Evolutionary conservation across 2,113 vertebrate genomes (phyloP).

Genomic region (Percina caprodes): DNA sequence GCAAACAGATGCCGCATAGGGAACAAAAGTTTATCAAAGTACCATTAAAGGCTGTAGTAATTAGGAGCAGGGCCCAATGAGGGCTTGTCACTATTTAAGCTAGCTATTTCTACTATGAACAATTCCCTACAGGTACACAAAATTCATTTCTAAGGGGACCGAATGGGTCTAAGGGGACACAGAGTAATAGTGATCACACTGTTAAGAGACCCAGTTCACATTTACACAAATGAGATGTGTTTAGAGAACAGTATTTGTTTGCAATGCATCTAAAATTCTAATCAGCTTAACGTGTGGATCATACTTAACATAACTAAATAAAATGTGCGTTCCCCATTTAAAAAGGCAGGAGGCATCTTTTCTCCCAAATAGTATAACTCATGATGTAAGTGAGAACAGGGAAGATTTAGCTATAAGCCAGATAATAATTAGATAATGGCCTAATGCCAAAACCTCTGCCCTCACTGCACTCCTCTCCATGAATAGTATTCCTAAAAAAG

Average conservation of each 20-base stretch:
- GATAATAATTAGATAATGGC: slow-evolving; percentile 28
- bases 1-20: slow-evolving; percentile 74
- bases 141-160: slow-evolving; percentile 47
- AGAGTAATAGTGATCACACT: slow-evolving; percentile 15
- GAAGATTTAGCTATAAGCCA: slow-evolving; percentile 8
- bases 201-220: slow-evolving; percentile 8
- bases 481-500: slow-evolving; percentile 4
- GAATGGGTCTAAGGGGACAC: background rate
- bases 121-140: slow-evolving; percentile 42
- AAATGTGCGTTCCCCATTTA: slow-evolving; percentile 1
- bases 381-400: background rate
- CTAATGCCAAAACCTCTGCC: slow-evolving; percentile 28
- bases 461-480: slow-evolving; percentile 11
- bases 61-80: slow-evolving; percentile 43
- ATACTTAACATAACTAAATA: background rate
- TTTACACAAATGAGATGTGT: background rate
- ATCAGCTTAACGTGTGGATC: background rate
- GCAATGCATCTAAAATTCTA: background rate
- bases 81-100: slow-evolving; percentile 51
- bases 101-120: slow-evolving; percentile 37
- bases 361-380: slow-evolving; percentile 12
- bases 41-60: slow-evolving; percentile 50
- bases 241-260: background rate
- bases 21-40: slow-evolving; percentile 48
- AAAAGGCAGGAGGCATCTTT: background rate